Conservation (phyloP, 2,113 vertebrate species). For the Halcyon senegalensis region DNA sequence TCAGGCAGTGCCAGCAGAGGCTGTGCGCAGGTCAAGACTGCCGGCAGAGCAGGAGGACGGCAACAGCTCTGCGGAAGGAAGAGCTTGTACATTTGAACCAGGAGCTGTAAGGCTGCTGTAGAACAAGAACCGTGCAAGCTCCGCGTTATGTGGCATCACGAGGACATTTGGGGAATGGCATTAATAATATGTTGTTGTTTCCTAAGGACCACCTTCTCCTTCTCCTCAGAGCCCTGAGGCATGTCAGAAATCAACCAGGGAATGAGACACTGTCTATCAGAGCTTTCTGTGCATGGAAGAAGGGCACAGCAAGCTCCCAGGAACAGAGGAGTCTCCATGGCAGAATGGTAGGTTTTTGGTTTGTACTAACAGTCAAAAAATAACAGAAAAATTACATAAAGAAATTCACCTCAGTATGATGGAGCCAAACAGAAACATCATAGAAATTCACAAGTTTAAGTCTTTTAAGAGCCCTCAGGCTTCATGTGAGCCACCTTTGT, state of each 20-base stretch:
- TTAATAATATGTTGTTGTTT: background rate
- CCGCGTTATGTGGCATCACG: background rate
- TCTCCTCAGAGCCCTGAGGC: background rate
- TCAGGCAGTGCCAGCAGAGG: background rate
- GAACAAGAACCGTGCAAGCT: background rate
- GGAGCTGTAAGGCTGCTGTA: background rate
- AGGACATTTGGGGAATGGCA: background rate
- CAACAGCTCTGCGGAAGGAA: background rate
- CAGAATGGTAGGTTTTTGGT: background rate
- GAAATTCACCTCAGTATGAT: background rate
- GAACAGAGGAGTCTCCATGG: background rate
- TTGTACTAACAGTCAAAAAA: background rate
- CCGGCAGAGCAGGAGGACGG: background rate
- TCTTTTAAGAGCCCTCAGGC: background rate
- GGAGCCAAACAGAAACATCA: background rate
- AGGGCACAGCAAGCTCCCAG: background rate
- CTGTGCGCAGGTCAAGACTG: background rate
- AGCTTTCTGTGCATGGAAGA: accelerated
- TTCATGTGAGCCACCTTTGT: background rate
- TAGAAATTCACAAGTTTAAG: background rate
- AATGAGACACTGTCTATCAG: background rate
- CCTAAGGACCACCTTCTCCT: background rate
- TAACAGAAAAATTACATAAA: background rate
- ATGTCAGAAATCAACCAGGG: background rate
- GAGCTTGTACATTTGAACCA: background rate